Evolutionary conservation across 1,140 invertebrate species (phyloP).

Genomic region (Drosophila busckii): DNA sequence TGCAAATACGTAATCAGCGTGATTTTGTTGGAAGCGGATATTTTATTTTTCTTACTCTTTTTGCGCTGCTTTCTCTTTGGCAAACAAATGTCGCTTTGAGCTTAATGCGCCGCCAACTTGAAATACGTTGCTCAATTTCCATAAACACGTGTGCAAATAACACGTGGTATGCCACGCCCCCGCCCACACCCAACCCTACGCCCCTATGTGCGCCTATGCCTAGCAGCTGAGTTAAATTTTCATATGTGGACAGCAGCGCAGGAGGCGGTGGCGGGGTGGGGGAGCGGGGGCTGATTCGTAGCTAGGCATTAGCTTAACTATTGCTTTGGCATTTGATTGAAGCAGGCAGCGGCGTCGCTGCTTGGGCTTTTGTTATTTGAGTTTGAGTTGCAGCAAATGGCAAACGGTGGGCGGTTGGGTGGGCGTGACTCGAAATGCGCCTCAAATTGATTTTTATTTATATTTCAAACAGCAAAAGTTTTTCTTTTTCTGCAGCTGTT

Average conservation of each 20-base stretch:
- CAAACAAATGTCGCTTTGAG: constrained; percentile 60
- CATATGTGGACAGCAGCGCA: too few relatives aligned
- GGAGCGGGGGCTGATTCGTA: too few relatives aligned
- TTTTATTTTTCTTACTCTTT: constrained; percentile 40
- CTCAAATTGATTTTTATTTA: constrained; percentile 75
- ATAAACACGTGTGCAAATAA: constrained; percentile 76
- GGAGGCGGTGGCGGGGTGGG: too few relatives aligned
- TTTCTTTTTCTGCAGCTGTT: constrained; percentile 67
- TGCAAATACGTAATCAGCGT: constrained; percentile 73
- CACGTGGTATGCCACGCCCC: too few relatives aligned
- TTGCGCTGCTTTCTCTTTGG: not conserved
- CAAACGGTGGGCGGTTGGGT: too few relatives aligned
- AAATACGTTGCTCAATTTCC: constrained; percentile 74
- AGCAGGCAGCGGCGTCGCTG: too few relatives aligned
- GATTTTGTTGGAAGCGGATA: constrained; percentile 67
- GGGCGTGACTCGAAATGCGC: constrained; percentile 65
- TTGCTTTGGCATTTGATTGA: constrained; percentile 54
- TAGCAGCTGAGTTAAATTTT: too few relatives aligned
- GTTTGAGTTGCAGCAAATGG: constrained; percentile 66
- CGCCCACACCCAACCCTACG: too few relatives aligned
- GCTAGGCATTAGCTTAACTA: constrained; percentile 65
- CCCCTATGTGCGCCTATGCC: too few relatives aligned
- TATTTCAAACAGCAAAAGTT: constrained; percentile 68
- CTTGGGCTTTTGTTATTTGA: constrained; percentile 11
- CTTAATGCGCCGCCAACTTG: constrained; percentile 55